Percentiles rank a stretch among this genome's conserved stretches.
phyloP scores from a whole-genome alignment of 2,113 vertebrate genomes.

The Parus major region DNA sequence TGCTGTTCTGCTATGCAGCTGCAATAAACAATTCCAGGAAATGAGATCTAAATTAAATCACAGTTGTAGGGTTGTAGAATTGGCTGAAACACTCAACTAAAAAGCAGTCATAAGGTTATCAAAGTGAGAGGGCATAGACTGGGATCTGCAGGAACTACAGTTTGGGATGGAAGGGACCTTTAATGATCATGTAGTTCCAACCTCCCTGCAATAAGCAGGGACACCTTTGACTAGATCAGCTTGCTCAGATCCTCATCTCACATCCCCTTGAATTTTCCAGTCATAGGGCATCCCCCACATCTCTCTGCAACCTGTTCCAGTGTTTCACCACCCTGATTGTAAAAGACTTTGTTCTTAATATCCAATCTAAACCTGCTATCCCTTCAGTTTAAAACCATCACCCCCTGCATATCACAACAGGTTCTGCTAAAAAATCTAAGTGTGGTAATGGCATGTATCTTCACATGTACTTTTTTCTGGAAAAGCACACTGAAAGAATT shows the following conservation, averaged over 20 bases:
- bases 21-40: not conserved
- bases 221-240: not conserved
- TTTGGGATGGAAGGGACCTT: not conserved
- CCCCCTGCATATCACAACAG: not conserved
- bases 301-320: not conserved
- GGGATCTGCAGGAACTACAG: not conserved
- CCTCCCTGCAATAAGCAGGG: not conserved
- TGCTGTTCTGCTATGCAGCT: not conserved
- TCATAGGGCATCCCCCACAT: not conserved
- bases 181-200: not conserved
- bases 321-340: not conserved
- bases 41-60: not conserved
- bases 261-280: not conserved
- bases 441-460: not conserved
- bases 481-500: not conserved
- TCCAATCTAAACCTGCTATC: not conserved
- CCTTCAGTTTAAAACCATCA: not conserved
- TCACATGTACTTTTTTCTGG: not conserved
- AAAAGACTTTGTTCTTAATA: not conserved
- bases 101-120: not conserved
- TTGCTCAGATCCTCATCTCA: not conserved
- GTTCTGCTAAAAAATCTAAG: not conserved
- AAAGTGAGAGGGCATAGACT: not conserved
- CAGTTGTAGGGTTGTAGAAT: not conserved
- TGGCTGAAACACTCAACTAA: not conserved